These are phyloP conservation scores for Halocaridina rubra DNA, from an alignment of 2,888 invertebrate genomes.

Conservation along the genomic window DNA sequence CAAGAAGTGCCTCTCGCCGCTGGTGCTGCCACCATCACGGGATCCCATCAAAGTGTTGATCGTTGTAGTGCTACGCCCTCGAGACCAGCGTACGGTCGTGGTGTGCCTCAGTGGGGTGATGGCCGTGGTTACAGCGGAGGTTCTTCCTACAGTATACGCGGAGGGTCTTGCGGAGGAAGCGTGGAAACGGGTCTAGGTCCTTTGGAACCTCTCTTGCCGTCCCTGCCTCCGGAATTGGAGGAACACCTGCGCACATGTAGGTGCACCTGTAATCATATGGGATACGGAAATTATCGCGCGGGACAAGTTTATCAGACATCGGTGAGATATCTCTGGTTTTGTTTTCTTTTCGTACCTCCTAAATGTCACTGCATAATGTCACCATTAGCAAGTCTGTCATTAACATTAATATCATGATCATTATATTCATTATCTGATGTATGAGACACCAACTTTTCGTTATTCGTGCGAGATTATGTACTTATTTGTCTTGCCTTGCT, in stretches of 20 bases:
- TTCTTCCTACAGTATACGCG: constrained; percentile 26
- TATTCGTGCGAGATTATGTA: too few species aligned
- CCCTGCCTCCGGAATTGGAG: constrained; percentile 52
- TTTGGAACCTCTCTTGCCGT: constrained; percentile 44
- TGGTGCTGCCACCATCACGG: neutral
- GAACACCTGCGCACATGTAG: constrained; percentile 57
- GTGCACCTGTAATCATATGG: constrained; percentile 60
- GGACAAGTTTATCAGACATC: too few species aligned
- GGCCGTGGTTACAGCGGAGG: constrained; percentile 33
- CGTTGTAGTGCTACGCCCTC: constrained; percentile 36
- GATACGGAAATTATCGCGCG: constrained; percentile 57
- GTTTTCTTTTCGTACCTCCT: too few species aligned
- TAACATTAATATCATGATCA: too few species aligned
- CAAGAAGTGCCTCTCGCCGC: neutral
- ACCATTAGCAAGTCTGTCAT: too few species aligned
- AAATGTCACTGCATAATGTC: too few species aligned
- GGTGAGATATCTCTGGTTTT: too few species aligned
- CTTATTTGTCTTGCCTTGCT: too few species aligned
- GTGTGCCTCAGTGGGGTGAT: constrained; percentile 54
- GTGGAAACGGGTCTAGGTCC: constrained; percentile 27
- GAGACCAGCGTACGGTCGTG: constrained; percentile 49
- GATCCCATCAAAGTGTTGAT: constrained; percentile 38
- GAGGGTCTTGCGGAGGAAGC: constrained; percentile 20
- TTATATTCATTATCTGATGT: too few species aligned
- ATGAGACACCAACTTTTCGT: too few species aligned